Base-by-base conservation (phyloP, 2,113 vertebrate genomes). In the Odontophorus gujanensis region DNA sequence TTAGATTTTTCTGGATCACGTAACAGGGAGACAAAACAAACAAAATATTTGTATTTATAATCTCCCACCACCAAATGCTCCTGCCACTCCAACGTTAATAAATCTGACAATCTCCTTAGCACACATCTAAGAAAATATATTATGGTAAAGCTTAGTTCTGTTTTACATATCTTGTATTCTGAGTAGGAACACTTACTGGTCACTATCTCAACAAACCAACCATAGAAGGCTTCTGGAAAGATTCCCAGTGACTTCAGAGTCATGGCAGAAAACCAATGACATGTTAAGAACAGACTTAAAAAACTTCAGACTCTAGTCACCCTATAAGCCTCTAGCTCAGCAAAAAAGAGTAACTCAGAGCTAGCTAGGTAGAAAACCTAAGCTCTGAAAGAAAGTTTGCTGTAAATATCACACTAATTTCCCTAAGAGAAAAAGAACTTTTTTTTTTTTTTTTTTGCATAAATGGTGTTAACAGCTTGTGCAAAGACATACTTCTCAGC, bases 381-480 rank as follows among this genome's bases (percentile, higher is more conserved):
- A 72, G 28, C 32, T 57, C 43, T 55, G 61, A 88, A 73, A 83
- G 32, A 71, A 32, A 63, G 4, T 53, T 67, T 6, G 22, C 58
- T 62, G 86, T 68, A 95, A 95, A 74, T 34, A 69, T 3, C n/a
- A 65, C 0, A 51, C 10, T 36, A 18, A 84, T 78, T 57, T 42
- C 26, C 48, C 18, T 81, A n/a, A 69, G 58, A 78, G 17, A 83
- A 36, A 88, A 90, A 84, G 67, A 45, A 40, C 22, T 32, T 62
- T 0, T 59, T 51, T 47, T 28, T 32, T 61, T 0, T 51, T 51
- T 58, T 51, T 61, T 30, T n/a, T 62, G 0, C 30, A 84, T 53
- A 88, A 84, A 32, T 65, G 26, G 62, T 85, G 40, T 50, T 92
- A 95, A 85, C 14, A 91, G 62, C 13, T 36, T 65, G 38, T 59